Evolutionary conservation across 2,113 vertebrate species (phyloP).

Genomic region (Pelusios castaneus): DNA sequence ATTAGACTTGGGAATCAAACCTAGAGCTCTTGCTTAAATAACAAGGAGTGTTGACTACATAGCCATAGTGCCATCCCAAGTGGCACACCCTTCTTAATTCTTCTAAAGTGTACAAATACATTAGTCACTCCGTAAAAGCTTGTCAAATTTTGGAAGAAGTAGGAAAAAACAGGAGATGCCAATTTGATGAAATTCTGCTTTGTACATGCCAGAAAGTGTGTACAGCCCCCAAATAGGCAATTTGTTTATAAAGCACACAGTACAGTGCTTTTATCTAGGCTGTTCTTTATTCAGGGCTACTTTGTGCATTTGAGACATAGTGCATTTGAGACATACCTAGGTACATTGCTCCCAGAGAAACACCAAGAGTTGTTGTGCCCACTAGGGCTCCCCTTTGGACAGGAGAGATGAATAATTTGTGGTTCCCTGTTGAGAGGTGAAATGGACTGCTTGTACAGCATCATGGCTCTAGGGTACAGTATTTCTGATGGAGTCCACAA

Average conservation of each 20-base stretch:
- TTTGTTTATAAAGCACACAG: neutral
- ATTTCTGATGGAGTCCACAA: accelerated
- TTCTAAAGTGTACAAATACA: constrained; percentile 30
- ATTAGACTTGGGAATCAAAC: constrained; percentile 35
- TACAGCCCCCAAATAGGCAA: neutral
- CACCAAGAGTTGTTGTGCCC: accelerated
- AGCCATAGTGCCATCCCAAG: neutral
- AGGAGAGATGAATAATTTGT: accelerated
- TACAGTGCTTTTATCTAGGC: accelerated
- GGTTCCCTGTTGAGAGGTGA: neutral
- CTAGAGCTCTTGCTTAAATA: neutral
- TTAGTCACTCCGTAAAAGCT: constrained; percentile 6
- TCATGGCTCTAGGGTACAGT: neutral
- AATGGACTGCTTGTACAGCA: neutral
- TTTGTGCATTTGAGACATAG: neutral
- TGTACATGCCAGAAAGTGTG: neutral
- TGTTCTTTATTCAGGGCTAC: neutral
- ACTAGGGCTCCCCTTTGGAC: accelerated
- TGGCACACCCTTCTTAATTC: constrained; percentile 12
- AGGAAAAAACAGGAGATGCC: neutral
- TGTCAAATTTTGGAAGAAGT: constrained; percentile 28
- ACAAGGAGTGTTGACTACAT: neutral
- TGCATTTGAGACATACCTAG: too few relatives aligned
- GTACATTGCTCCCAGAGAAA: neutral
- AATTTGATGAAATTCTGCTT: neutral